These are phyloP conservation scores for Halictus ligatus DNA, from an alignment of 2,888 invertebrate species.

Conservation along the genomic window DNA sequence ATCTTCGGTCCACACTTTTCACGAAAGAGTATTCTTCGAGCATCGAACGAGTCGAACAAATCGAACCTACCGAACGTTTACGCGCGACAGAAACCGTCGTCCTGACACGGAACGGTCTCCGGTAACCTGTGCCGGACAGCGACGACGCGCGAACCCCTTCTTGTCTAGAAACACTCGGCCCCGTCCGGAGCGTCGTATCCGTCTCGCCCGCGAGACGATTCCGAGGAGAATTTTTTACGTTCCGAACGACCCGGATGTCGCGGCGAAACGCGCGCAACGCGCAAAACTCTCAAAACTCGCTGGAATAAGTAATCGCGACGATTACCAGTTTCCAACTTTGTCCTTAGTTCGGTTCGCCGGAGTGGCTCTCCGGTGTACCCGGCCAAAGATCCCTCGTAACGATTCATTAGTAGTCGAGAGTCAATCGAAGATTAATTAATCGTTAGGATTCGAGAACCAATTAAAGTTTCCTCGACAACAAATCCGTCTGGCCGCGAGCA, in stretches of 20 bases:
- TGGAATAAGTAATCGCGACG: constrained; percentile 26
- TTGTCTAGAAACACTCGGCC: neutral
- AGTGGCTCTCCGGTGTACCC: constrained; percentile 53
- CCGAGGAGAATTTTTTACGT: neutral
- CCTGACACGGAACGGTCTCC: constrained; percentile 28
- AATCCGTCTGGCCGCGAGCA: constrained; percentile 57
- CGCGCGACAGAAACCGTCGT: constrained; percentile 30
- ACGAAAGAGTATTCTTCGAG: constrained; percentile 52
- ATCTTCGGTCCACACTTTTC: constrained; percentile 65
- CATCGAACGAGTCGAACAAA: constrained; percentile 3
- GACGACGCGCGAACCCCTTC: neutral
- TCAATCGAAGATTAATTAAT: constrained; percentile 75
- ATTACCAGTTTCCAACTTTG: constrained; percentile 24
- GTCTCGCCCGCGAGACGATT: neutral
- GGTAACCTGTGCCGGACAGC: constrained; percentile 24
- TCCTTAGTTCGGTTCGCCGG: constrained; percentile 43
- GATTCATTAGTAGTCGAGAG: constrained; percentile 72
- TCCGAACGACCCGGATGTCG: neutral
- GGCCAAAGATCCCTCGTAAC: constrained; percentile 67
- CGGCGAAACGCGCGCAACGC: neutral
- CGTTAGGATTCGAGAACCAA: constrained; percentile 74
- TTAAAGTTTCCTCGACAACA: constrained; percentile 71
- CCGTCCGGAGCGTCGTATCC: neutral
- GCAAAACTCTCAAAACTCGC: neutral
- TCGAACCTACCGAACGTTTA: constrained; percentile 45